phyloP scores from a whole-genome alignment of 37 sponge, comb jelly and placozoan genomes.

The Beroe ovata region DNA sequence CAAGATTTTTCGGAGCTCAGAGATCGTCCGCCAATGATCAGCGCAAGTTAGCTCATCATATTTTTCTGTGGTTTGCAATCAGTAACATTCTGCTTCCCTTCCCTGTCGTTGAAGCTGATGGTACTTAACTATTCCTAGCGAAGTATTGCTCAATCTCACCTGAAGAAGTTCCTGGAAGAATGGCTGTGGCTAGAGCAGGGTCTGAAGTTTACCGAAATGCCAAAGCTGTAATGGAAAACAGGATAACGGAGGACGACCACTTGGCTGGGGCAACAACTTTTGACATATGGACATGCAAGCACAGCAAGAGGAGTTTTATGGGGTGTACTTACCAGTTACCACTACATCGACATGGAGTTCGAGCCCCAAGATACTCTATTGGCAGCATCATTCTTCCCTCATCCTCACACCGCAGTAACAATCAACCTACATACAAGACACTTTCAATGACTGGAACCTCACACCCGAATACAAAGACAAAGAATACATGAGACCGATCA shows the following conservation, averaged over 20 bases:
- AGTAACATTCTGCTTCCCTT: neutral
- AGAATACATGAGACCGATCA: neutral
- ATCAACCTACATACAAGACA: no score
- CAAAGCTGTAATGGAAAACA: neutral
- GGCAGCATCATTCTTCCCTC: no score
- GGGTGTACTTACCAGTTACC: no score
- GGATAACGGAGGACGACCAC: slow-evolving; percentile 11
- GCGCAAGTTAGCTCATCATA: no score
- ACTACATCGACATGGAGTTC: no score
- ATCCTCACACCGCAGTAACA: neutral
- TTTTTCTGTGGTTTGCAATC: neutral
- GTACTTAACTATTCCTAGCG: neutral
- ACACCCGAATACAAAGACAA: neutral
- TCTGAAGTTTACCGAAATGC: slow-evolving; percentile 6
- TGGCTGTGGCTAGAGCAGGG: neutral
- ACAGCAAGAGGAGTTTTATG: neutral
- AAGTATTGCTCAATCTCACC: neutral
- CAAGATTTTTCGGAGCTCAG: no score
- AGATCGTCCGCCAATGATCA: no score
- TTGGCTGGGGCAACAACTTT: neutral
- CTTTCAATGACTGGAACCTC: neutral
- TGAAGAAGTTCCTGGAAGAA: neutral
- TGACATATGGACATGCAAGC: neutral
- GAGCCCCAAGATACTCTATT: no score
- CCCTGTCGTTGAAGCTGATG: neutral